These are phyloP conservation scores for Sebastes hopkinsi DNA, from an alignment of 2,797 vertebrate species.

Conservation along the genomic window DNA sequence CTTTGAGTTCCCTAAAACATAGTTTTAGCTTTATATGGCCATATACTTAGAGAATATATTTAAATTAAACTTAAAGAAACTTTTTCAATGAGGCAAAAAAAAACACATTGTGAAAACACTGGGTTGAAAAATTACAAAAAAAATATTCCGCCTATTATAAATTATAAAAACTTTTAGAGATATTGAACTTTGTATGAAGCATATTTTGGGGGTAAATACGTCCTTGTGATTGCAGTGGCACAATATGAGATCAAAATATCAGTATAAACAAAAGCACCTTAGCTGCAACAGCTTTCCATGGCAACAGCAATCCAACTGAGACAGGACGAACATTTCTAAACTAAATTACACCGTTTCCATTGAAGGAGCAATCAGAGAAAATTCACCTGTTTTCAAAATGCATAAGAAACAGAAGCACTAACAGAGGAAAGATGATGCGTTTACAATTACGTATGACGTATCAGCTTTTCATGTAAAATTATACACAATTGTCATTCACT, in stretches of 20 bases:
- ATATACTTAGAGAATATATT: neutral
- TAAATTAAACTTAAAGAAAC: neutral
- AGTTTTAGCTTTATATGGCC: neutral
- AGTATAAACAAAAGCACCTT: neutral
- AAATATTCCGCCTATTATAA: neutral
- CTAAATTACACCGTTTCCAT: neutral
- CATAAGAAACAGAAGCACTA: neutral
- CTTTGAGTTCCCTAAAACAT: neutral
- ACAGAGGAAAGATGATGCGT: neutral
- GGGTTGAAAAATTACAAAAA: neutral
- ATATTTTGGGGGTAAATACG: neutral
- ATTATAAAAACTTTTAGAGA: neutral
- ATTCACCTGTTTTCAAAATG: neutral
- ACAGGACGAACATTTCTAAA: neutral
- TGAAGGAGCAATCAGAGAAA: neutral
- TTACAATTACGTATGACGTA: neutral
- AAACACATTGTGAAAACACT: neutral
- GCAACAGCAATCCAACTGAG: neutral
- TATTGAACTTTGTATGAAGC: neutral
- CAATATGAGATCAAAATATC: neutral
- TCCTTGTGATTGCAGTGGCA: neutral
- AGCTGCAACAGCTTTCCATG: neutral
- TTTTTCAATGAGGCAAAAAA: neutral
- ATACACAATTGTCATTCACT: neutral
- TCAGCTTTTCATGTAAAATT: neutral